A percentile compares a stretch with the other conserved stretches of the same genome.
phyloP scores from a whole-genome alignment of 2,797 vertebrate species.

The Coranthus polyacanthus region DNA sequence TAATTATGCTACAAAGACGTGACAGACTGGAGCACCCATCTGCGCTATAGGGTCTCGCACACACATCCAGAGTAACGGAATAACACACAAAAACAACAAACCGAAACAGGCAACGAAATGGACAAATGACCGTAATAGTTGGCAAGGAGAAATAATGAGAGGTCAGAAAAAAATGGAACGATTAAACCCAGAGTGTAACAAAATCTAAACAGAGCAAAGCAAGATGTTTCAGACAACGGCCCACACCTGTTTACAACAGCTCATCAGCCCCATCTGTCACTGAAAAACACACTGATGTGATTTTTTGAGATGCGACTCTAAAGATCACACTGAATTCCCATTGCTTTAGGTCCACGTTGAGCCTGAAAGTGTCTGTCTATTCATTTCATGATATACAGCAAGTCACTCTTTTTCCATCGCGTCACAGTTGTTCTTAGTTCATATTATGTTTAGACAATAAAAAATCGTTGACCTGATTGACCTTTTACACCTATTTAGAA shows the following conservation, averaged over 20 bases:
- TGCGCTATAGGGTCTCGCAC: slow-evolving; percentile 60
- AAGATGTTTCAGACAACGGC: not conserved
- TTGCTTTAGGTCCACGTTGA: not conserved
- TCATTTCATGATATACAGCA: too few relatives aligned
- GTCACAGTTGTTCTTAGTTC: too few relatives aligned
- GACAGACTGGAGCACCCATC: slow-evolving; percentile 83
- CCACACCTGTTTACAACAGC: slow-evolving; percentile 38
- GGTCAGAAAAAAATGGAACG: not conserved
- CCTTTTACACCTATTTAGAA: too few relatives aligned
- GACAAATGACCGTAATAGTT: slow-evolving; percentile 22
- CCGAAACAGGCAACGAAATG: slow-evolving; percentile 12
- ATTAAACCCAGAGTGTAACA: slow-evolving; percentile 4
- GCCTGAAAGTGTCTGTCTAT: not conserved
- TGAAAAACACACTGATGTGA: not conserved
- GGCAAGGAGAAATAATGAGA: not conserved
- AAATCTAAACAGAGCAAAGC: not conserved
- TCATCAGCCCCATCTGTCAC: slow-evolving; percentile 35
- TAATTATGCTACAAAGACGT: slow-evolving; percentile 78
- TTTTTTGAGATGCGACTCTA: slow-evolving; percentile 26
- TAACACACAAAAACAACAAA: slow-evolving; percentile 12
- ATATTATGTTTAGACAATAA: too few relatives aligned
- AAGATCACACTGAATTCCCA: not conserved
- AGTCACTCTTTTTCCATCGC: too few relatives aligned
- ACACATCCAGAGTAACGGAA: slow-evolving; percentile 20
- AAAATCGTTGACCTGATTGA: too few relatives aligned